These are phyloP conservation scores for Trachelus troglodyta DNA, from an alignment of 2,888 invertebrate genomes.

Conservation along the genomic window DNA sequence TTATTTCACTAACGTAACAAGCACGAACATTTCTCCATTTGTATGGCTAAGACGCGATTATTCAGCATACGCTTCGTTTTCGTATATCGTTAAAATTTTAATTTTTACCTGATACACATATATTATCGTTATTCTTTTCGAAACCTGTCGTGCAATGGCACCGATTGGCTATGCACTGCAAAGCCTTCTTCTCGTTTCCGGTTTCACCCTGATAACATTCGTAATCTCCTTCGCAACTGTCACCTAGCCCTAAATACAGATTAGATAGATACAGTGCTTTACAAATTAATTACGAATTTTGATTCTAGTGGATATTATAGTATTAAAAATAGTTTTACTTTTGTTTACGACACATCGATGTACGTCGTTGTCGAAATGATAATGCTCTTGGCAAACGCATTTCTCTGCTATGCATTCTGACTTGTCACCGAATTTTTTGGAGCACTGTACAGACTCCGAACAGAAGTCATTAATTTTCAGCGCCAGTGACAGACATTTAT, in stretches of 20 bases:
- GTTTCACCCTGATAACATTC: conserved; percentile 41
- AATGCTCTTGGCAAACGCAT: conserved; percentile 33
- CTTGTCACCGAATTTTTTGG: conserved; percentile 19
- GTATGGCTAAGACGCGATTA: not conserved
- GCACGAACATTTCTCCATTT: not conserved
- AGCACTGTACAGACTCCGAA: conserved; percentile 37
- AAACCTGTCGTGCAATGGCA: conserved; percentile 40
- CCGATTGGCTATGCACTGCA: conserved; percentile 28
- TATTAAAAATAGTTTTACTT: conserved; percentile 22
- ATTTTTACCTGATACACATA: conserved; percentile 11
- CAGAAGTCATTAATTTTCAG: conserved; percentile 31
- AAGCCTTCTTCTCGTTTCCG: conserved; percentile 8
- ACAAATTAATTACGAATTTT: not conserved
- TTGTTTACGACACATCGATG: conserved; percentile 31
- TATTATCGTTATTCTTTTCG: conserved; percentile 12
- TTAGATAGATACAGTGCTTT: not conserved
- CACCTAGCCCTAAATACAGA: conserved; percentile 31
- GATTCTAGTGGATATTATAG: not conserved
- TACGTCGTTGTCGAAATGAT: conserved; percentile 32
- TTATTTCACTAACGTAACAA: not conserved
- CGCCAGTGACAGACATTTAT: conserved; percentile 34
- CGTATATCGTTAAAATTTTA: not conserved
- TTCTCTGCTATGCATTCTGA: conserved; percentile 32
- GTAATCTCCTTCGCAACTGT: conserved; percentile 31
- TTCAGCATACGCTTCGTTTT: not conserved